Conservation (phyloP, 2,888 invertebrate genomes). For the Odontothrips loti region DNA sequence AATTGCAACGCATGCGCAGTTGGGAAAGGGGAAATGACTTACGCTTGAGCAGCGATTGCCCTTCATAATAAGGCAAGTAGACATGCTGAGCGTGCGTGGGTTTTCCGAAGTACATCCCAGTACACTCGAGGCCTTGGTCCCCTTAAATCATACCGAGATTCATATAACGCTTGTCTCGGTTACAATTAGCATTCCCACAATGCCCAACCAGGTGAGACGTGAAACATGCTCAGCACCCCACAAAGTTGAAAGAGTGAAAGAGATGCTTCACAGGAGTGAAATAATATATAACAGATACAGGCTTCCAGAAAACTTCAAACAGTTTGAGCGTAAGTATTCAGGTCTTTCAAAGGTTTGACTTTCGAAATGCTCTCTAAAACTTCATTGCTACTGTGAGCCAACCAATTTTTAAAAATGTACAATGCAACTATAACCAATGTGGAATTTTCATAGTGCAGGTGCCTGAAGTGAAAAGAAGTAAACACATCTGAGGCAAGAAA, state of each 20-base stretch:
- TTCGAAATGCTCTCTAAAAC: no score
- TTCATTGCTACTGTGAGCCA: not conserved
- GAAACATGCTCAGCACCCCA: not conserved
- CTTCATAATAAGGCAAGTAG: constrained; percentile 76
- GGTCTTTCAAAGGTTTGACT: no score
- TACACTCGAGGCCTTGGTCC: constrained; percentile 43
- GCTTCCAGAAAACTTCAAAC: not conserved
- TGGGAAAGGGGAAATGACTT: constrained; percentile 53
- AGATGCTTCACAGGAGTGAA: not conserved
- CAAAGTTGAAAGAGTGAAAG: not conserved
- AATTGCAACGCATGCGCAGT: constrained; percentile 20
- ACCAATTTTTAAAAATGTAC: not conserved
- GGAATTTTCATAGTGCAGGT: not conserved
- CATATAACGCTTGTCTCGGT: constrained; percentile 9
- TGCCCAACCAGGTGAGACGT: not conserved
- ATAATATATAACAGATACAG: not conserved
- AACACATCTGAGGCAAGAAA: not conserved
- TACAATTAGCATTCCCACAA: constrained; percentile 25
- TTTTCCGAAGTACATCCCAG: constrained; percentile 62
- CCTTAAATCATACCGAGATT: constrained; percentile 29
- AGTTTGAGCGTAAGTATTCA: no score
- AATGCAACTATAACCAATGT: not conserved
- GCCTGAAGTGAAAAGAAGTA: constrained; percentile 1
- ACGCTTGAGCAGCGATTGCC: constrained; percentile 72
- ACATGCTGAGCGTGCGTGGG: constrained; percentile 72